Evolutionary conservation across 2,888 invertebrate genomes (phyloP).

Genomic region (Drosophila neoperkinsi): DNA sequence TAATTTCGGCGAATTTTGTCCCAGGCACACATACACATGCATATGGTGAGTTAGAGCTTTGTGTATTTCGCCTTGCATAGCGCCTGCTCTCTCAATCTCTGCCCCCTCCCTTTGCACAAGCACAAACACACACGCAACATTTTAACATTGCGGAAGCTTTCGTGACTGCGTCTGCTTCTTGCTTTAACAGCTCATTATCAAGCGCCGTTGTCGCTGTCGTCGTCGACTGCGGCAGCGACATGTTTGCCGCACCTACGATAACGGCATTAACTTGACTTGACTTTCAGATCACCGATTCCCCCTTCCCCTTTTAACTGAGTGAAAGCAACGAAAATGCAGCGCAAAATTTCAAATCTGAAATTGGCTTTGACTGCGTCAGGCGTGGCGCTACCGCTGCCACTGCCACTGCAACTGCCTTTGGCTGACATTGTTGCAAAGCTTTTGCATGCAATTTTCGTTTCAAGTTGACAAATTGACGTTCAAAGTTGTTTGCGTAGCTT

Average conservation of each 20-base stretch:
- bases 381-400: slow-evolving; percentile 50
- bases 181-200: slow-evolving; percentile 76
- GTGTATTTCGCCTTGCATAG: slow-evolving; percentile 54
- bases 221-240: slow-evolving; percentile 53
- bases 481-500: slow-evolving; percentile 80
- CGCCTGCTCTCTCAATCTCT: slow-evolving; percentile 8
- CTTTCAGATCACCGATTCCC: slow-evolving; percentile 51
- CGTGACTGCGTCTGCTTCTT: slow-evolving; percentile 46
- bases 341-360: slow-evolving; percentile 53
- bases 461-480: slow-evolving; percentile 80
- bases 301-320: slow-evolving; percentile 33
- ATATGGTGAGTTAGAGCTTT: slow-evolving; percentile 23
- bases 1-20: slow-evolving; percentile 54
- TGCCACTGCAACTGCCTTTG: slow-evolving; percentile 30
- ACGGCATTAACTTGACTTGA: slow-evolving; percentile 73
- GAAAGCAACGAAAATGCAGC: slow-evolving; percentile 63
- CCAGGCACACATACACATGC: slow-evolving; percentile 8
- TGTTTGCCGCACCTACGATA: slow-evolving; percentile 79
- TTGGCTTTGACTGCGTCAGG: slow-evolving; percentile 63
- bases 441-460: slow-evolving; percentile 79
- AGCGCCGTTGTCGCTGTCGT: slow-evolving; percentile 55
- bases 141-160: slow-evolving; percentile 77
- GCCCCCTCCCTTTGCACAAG: slow-evolving; percentile 6
- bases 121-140: slow-evolving; percentile 44
- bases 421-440: slow-evolving; percentile 56